Evolutionary conservation across 1,140 invertebrate genomes (phyloP).

Genomic region (Drosophila nigrodunni): DNA sequence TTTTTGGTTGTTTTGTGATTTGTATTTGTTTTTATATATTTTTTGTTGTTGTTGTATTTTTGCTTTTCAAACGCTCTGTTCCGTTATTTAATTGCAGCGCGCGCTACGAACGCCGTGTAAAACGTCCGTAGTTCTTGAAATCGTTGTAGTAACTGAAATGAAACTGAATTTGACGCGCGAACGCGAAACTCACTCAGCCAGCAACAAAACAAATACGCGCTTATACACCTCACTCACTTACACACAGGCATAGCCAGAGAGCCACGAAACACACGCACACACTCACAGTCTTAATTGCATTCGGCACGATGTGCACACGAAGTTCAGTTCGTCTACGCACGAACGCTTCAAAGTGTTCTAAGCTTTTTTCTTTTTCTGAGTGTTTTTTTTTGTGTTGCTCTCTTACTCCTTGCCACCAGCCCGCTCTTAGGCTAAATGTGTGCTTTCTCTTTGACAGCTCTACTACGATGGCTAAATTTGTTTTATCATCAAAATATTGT

Average conservation of each 20-base stretch:
- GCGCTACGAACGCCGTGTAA: constrained; percentile 64
- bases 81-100: constrained; percentile 74
- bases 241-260: constrained; percentile 31
- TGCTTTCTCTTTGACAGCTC: constrained; percentile 38
- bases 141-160: constrained; percentile 71
- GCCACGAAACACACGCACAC: background rate
- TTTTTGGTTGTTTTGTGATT: constrained; percentile 25
- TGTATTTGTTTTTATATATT: constrained; percentile 27
- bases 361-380: constrained; percentile 25
- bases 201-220: constrained; percentile 59
- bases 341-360: constrained; percentile 22
- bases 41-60: constrained; percentile 13
- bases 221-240: constrained; percentile 24
- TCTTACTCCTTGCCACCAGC: constrained; percentile 11
- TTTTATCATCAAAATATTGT: constrained; percentile 47
- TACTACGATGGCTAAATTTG: constrained; percentile 39
- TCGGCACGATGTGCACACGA: constrained; percentile 31
- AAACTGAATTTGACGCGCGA: constrained; percentile 70
- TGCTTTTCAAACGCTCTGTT: constrained; percentile 42
- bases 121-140: constrained; percentile 72
- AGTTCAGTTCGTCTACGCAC: background rate
- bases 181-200: constrained; percentile 52
- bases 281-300: constrained; percentile 34
- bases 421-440: constrained; percentile 3
- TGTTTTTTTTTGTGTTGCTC: constrained; percentile 6